These are phyloP conservation scores for Fabriciana adippe DNA, from an alignment of 2,888 invertebrate species.

Conservation along the genomic window DNA sequence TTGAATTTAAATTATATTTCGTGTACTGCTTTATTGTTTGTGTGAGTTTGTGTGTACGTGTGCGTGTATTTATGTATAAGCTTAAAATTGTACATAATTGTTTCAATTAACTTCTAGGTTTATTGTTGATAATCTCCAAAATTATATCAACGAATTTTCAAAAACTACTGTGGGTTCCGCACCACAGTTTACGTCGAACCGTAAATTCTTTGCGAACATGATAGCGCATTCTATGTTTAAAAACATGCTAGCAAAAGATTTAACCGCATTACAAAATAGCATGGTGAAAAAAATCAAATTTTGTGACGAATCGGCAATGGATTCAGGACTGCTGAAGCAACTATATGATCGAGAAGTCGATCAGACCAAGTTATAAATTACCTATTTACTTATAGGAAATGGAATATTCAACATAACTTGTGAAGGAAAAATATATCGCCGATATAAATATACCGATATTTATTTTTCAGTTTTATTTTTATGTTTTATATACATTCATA, in stretches of 20 bases:
- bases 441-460: too few relatives aligned
- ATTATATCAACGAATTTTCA: constrained; percentile 58
- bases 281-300: constrained; percentile 57
- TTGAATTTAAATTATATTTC: too few relatives aligned
- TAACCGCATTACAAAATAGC: constrained; percentile 48
- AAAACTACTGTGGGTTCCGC: constrained; percentile 68
- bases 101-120: constrained; percentile 51
- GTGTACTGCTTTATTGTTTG: too few relatives aligned
- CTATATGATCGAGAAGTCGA: constrained; percentile 64
- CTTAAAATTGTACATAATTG: too few relatives aligned
- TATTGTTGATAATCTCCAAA: constrained; percentile 55
- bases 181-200: constrained; percentile 61
- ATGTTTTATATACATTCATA: too few relatives aligned
- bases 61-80: too few relatives aligned
- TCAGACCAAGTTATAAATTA: constrained; percentile 45
- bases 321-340: constrained; percentile 51
- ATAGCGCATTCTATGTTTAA: constrained; percentile 58
- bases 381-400: not conserved
- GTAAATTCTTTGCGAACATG: constrained; percentile 70
- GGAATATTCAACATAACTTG: too few relatives aligned
- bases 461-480: too few relatives aligned
- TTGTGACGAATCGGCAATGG: constrained; percentile 59
- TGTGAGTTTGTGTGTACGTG: too few relatives aligned
- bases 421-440: too few relatives aligned
- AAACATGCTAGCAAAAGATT: constrained; percentile 58